Evolutionary conservation across 2,888 invertebrate genomes (phyloP).

Genomic region (Atethmia centrago): DNA sequence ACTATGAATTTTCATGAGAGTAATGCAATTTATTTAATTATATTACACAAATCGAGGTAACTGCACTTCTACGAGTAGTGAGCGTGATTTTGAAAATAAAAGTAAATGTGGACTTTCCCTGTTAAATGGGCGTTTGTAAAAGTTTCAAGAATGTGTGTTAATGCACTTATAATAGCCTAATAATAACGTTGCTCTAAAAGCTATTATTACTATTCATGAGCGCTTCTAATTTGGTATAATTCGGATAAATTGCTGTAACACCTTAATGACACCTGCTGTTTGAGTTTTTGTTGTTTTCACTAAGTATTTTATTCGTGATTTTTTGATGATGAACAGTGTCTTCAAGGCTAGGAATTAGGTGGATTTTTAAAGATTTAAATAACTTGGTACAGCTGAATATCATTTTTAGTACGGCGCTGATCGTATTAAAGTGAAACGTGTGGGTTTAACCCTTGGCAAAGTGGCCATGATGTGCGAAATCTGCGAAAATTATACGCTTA

Average conservation of each 20-base stretch:
- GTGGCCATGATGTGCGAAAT: neutral
- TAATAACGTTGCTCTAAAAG: slow-evolving; percentile 61
- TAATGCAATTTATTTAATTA: slow-evolving; percentile 53
- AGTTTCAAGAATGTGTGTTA: slow-evolving; percentile 62
- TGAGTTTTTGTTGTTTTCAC: slow-evolving; percentile 46
- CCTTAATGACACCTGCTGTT: slow-evolving; percentile 49
- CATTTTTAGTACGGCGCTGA: neutral
- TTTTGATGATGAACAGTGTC: slow-evolving; percentile 14
- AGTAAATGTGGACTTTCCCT: slow-evolving; percentile 62
- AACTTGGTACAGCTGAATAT: neutral
- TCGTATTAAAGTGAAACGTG: neutral
- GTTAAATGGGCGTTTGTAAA: slow-evolving; percentile 54
- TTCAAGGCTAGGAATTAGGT: neutral
- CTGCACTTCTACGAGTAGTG: slow-evolving; percentile 39
- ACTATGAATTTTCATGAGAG: slow-evolving; percentile 54
- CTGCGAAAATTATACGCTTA: neutral
- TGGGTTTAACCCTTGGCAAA: neutral
- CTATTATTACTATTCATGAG: slow-evolving; percentile 61
- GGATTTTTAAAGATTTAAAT: neutral
- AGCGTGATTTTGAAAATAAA: slow-evolving; percentile 63
- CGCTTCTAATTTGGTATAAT: slow-evolving; percentile 61
- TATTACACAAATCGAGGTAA: slow-evolving; percentile 39
- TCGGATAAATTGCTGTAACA: slow-evolving; percentile 58
- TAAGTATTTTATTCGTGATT: slow-evolving; percentile 21
- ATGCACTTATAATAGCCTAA: slow-evolving; percentile 64